Percentiles rank a stretch among this genome's conserved stretches.
Evolutionary conservation across 2,797 vertebrate species (phyloP).

Genomic region (Valencia hispanica): DNA sequence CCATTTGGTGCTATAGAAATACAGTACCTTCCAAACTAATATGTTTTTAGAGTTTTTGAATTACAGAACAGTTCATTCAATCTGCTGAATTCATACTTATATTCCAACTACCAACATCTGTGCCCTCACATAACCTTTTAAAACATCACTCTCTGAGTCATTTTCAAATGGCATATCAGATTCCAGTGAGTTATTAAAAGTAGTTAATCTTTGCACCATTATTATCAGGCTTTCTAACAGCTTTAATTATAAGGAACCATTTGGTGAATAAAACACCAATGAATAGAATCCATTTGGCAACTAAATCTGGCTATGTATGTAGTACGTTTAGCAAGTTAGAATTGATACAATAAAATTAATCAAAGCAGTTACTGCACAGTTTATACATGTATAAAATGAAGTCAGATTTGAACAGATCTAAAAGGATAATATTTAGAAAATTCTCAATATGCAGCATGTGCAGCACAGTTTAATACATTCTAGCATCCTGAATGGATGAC

Average conservation of each 20-base stretch:
- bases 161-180: conserved; percentile 28
- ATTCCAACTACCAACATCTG: conserved; percentile 13
- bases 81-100: conserved; percentile 2
- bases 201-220: conserved; percentile 42
- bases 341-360: conserved; percentile 27
- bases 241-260: conserved; percentile 47
- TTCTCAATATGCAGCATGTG: background rate
- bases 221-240: conserved; percentile 22
- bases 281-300: conserved; percentile 39
- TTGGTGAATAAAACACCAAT: conserved; percentile 36
- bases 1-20: too few relatives aligned
- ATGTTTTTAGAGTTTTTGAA: background rate
- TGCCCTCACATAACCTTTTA: conserved; percentile 20
- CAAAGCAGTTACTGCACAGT: conserved; percentile 8
- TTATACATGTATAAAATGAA: conserved; percentile 18
- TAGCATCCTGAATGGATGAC: background rate
- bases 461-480: background rate
- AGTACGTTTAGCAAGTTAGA: conserved; percentile 23
- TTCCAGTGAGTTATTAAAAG: conserved; percentile 36
- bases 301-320: conserved; percentile 17
- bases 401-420: conserved; percentile 23
- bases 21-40: too few relatives aligned
- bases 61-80: conserved; percentile 2
- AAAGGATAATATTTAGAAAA: conserved; percentile 7
- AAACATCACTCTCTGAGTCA: conserved; percentile 6